Percentiles rank a stretch among this genome's conserved stretches.
These are phyloP conservation scores for Vannuccia rotundouncinata DNA, from an alignment of 2,888 invertebrate species.

Conservation along the genomic window DNA sequence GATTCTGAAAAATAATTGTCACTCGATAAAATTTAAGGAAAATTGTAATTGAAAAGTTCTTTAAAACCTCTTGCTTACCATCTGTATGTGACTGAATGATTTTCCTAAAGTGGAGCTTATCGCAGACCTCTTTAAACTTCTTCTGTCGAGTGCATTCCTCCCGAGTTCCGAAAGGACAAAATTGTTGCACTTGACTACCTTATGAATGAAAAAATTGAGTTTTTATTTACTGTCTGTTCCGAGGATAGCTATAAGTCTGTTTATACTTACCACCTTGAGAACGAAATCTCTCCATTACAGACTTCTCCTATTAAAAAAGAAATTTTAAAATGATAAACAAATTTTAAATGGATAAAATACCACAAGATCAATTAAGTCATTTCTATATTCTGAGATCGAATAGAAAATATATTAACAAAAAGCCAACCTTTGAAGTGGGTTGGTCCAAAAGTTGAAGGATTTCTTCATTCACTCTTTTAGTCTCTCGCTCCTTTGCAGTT, in stretches of 20 bases:
- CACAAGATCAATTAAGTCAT: background rate
- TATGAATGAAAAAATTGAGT: no score
- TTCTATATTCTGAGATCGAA: background rate
- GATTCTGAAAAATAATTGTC: conserved; percentile 62
- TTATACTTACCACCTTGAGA: conserved; percentile 73
- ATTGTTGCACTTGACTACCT: conserved; percentile 65
- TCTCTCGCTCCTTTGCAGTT: conserved; percentile 87
- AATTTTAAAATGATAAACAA: background rate
- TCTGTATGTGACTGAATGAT: conserved; percentile 91
- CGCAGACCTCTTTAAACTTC: conserved; percentile 64
- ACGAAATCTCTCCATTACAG: conserved; percentile 86
- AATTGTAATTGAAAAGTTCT: no score
- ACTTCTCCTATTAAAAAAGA: conserved; percentile 62
- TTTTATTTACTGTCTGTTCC: no score
- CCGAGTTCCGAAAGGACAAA: conserved; percentile 88
- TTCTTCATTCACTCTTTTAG: conserved; percentile 88
- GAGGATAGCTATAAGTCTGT: conserved; percentile 11
- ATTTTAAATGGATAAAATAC: background rate
- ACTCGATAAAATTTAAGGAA: no score
- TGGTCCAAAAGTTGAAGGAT: conserved; percentile 69
- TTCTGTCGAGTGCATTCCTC: conserved; percentile 67
- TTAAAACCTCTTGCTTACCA: no score
- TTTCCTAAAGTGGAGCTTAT: conserved; percentile 88
- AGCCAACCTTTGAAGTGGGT: conserved; percentile 77
- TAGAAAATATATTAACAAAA: background rate